A percentile compares a stretch with the other conserved stretches of the same genome.
Evolutionary conservation across 2,888 invertebrate species (phyloP).

Genomic region (Eupithecia pulchellata): DNA sequence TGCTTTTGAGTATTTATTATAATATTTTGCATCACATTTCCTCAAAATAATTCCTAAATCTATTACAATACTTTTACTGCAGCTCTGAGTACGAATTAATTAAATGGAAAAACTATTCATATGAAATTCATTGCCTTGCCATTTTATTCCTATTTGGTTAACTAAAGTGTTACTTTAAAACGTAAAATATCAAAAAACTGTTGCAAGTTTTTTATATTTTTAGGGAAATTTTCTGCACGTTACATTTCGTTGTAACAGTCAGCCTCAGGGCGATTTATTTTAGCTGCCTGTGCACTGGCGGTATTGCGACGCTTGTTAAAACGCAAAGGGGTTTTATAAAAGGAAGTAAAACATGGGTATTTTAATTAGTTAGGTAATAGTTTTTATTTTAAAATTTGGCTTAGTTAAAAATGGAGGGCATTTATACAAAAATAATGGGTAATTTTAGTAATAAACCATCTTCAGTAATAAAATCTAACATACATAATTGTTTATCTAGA

Average conservation of each 20-base stretch:
- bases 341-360: slow-evolving; percentile 33
- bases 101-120: too few species aligned
- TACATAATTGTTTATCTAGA: too few species aligned
- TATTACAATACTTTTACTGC: neutral
- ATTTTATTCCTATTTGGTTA: neutral
- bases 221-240: slow-evolving; percentile 16
- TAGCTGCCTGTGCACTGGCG: slow-evolving; percentile 60
- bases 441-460: too few species aligned
- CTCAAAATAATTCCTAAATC: neutral
- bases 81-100: neutral
- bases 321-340: slow-evolving; percentile 34
- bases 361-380: slow-evolving; percentile 31
- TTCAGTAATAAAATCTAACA: too few species aligned
- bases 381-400: slow-evolving; percentile 24
- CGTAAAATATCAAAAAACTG: neutral
- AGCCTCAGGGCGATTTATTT: slow-evolving; percentile 75
- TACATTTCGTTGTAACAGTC: slow-evolving; percentile 58
- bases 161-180: neutral
- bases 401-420: neutral
- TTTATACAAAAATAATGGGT: neutral
- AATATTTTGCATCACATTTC: neutral
- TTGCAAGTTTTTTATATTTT: neutral
- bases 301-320: slow-evolving; percentile 75
- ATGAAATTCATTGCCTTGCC: neutral
- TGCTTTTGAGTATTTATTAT: too few species aligned